Base-by-base conservation (phyloP, 2,888 invertebrate genomes). In the Hyposoter dolosus region DNA sequence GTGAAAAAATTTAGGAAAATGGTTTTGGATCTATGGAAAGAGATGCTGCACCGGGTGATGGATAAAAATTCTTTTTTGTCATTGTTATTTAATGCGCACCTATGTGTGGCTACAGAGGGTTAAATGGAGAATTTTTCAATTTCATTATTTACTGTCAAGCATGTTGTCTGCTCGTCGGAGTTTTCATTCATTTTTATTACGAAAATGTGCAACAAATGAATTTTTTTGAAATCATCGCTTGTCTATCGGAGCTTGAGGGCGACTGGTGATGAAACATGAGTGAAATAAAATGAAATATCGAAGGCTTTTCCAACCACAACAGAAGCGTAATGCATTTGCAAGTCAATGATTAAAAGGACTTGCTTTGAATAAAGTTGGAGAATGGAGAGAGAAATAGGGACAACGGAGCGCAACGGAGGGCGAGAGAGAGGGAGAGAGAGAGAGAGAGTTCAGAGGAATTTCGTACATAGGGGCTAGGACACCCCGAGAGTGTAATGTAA, bases 401-500 rank as follows among this genome's bases (percentile, higher is more conserved):
- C 40, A 9, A 40, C 1, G 9, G 40, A 84, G 89, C 87, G 86
- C 69, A 68, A 43, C 28, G 63, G 83, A 40, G 76, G 66, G 50
- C 9, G 76, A 79, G 40, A 19, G 71, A 78, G 86, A 85, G 75
- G 89, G 89, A 88, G 90, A 90, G 88, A 88, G 88, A 87, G 85
- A 85, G 85, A 87, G 88, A 90, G 89, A 86, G 80, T 85, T 85
- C 82, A 85, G 75, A 68, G 86, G 53, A 79, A 68, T 74, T 82
- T 81, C 69, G 75, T 82, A 83, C 76, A 74, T 75, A 86, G 87
- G 79, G 75, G 79, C 86, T 72, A 92, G 91, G 91, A 91, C 90
- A 91, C 90, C 72, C 77, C 88, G 92, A 92, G 92, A 92, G 93
- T 92, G 93, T 93, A 93, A 93, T 93, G 93, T 93, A 93, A 93